Base-by-base conservation (phyloP, 2,797 vertebrate genomes). In the Siniperca obscura region DNA sequence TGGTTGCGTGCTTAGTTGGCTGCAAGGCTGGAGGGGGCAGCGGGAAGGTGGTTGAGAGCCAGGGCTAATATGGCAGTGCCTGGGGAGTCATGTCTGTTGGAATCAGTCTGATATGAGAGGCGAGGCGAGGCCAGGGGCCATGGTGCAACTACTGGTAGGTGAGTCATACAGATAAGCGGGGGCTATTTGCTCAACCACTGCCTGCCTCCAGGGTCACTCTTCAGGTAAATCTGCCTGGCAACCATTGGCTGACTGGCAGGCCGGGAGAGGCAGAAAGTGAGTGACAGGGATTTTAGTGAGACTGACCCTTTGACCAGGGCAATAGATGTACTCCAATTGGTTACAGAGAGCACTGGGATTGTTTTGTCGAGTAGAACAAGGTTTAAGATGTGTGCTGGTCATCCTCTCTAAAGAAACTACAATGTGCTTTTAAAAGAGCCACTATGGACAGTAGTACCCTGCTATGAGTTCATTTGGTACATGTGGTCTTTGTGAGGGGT, bases 61-160 rank as follows among this genome's bases (percentile, higher is more conserved):
- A 1, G 80, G 71, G 84, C 85, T 73, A 84, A 89, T 86, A 81
- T 65, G 84, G 86, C 76, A n/a, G 57, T 1, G 91, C 91, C 91
- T 74, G 80, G 80, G 87, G 92, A 86, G 81, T 50, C 12, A 8
- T 90, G 92, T 92, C 93, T 69, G 74, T 81, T 88, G 72, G 79
- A 88, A 93, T 95, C 91, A 93, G 86, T 48, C 57, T 92, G 86
- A 94, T 85, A 83, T 70, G 80, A 87, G 70, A 82, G 88, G 83
- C 34, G 17, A 89, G 77, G 86, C 84, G 17, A 88, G 77, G 86
- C 84, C 82, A 76, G 85, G 73, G 91, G 87, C 71, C 81, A 76
- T 5, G 50, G 60, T 52, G 81, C n/a, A 16, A 79, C 73, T 52
- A 86, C 86, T 82, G 79, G 65, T 82, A 87, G 88, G 89, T 91